Percentiles rank a stretch among this genome's conserved stretches.
Conservation (phyloP, 2,888 invertebrate genomes). For the Drosophila diplacantha region DNA sequence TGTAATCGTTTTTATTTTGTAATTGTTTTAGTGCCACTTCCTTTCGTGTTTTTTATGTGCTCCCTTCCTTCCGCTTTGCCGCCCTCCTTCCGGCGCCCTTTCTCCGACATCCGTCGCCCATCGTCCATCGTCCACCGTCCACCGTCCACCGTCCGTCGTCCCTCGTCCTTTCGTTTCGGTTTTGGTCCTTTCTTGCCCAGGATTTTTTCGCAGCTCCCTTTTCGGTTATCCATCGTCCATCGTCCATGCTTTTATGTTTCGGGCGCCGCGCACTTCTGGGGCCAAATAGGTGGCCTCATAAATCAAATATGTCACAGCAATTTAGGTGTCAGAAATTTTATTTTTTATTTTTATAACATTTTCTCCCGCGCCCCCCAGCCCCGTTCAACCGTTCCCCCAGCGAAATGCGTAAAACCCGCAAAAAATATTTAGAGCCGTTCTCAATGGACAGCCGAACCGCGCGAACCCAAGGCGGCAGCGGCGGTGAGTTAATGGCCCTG, state of each 20-base stretch:
- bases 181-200: conserved; percentile 33
- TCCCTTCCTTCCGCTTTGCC: conserved; percentile 46
- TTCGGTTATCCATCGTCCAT: conserved; percentile 39
- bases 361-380: conserved; percentile 25
- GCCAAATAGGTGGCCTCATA: conserved; percentile 73
- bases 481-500: conserved; percentile 43
- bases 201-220: conserved; percentile 41
- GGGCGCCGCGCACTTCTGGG: conserved; percentile 62
- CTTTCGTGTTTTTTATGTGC: conserved; percentile 72
- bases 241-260: conserved; percentile 47
- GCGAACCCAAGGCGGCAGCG: background rate
- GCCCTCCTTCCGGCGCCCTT: conserved; percentile 6
- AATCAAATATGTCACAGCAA: conserved; percentile 74
- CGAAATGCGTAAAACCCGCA: conserved; percentile 65
- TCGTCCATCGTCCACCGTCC: conserved; percentile 21
- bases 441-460: conserved; percentile 24
- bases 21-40: conserved; percentile 73
- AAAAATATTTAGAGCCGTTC: conserved; percentile 51
- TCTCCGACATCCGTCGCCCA: conserved; percentile 7
- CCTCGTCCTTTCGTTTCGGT: conserved; percentile 20
- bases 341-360: conserved; percentile 72
- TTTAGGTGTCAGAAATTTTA: conserved; percentile 73
- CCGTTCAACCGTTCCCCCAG: conserved; percentile 22
- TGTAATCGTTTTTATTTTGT: conserved; percentile 73
- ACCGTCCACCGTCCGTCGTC: conserved; percentile 6